Evolutionary conservation across 2,888 invertebrate species (phyloP), one percentile per base, ranked within the genome.

Genomic region (Pyrochroa serraticornis): DNA sequence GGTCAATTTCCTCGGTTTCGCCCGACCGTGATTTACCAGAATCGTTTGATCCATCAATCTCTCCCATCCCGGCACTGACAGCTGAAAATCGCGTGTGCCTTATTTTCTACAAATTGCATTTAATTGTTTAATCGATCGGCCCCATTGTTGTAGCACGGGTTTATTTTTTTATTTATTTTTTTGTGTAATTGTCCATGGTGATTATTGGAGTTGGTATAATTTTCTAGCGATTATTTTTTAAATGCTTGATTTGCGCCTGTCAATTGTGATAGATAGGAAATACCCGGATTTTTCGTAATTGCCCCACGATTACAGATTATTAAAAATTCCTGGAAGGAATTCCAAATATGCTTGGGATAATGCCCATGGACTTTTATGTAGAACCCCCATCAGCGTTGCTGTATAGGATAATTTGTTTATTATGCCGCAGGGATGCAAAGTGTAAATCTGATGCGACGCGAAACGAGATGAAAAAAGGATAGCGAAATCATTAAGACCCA

Each of bases 211-310:
- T 64, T 57, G 63, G 61, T 69, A 69, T 71, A 72, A 71, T 72
- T 70, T 71, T 65, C 60, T 62, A 65, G 22, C 68, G 66, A 71
- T 71, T 70, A 71, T 71, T 68, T 71, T 72, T 70, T 69, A 70
- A 71, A 69, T 65, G 64, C 45, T 71, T 75, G 75, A 77, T 77
- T 75, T 73, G 74, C 67, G 71, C 70, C 74, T 76, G 75, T 76
- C 76, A 75, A 76, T 73, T 60, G 74, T 76, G 77, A 77, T 77
- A 75, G 75, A 76, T 76, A 75, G 75, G 72, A 71, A 75, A 69
- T 65, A 65, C 60, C 55, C 34, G 60, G 52, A 49, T 60, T 51
- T 43, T 51, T 48, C 34, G 45, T 58, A 60, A 58, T 60, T 57
- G 41, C 43, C 22, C 12, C 3, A 31, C 49, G 48, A 55, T 55